Evolutionary conservation across 2,888 invertebrate species (phyloP).

Genomic region (Alloscopus bannaensis): DNA sequence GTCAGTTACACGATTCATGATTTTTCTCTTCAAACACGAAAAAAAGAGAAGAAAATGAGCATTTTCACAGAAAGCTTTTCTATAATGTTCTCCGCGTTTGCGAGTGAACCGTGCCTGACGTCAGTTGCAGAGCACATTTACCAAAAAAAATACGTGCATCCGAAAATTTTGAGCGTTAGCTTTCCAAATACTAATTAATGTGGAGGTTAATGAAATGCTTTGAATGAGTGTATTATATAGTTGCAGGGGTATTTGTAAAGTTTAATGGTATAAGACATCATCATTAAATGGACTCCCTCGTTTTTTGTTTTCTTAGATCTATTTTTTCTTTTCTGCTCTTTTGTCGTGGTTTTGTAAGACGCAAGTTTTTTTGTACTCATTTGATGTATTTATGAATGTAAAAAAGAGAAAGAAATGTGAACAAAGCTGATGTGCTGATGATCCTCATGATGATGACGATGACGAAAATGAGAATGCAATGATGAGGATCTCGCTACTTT

Average conservation of each 20-base stretch:
- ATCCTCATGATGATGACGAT: too few relatives aligned
- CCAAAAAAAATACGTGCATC: too few relatives aligned
- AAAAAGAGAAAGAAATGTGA: conserved; percentile 33
- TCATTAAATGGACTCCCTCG: conserved; percentile 40
- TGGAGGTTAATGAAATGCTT: conserved; percentile 56
- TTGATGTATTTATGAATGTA: conserved; percentile 62
- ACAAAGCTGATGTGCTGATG: conserved; percentile 28
- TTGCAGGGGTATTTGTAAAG: conserved; percentile 17
- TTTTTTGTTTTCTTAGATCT: conserved; percentile 13
- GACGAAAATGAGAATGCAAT: too few relatives aligned
- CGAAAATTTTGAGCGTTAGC: conserved; percentile 36
- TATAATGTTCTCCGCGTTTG: background rate
- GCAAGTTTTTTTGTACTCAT: conserved; percentile 57
- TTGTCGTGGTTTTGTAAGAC: conserved; percentile 43
- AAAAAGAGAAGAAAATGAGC: too few relatives aligned
- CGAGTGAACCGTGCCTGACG: too few relatives aligned
- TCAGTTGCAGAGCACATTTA: conserved; percentile 58
- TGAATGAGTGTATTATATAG: conserved; percentile 28
- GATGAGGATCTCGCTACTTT: too few relatives aligned
- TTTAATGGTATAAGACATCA: conserved; percentile 47
- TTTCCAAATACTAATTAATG: conserved; percentile 63
- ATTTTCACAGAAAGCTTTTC: too few relatives aligned
- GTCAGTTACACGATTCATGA: conserved; percentile 8
- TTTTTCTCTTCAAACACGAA: background rate
- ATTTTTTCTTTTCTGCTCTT: conserved; percentile 28